A percentile compares a stretch with the other conserved stretches of the same genome.
Evolutionary conservation across 1,140 invertebrate genomes (phyloP).

Genomic region (Drosophila ohnishii): DNA sequence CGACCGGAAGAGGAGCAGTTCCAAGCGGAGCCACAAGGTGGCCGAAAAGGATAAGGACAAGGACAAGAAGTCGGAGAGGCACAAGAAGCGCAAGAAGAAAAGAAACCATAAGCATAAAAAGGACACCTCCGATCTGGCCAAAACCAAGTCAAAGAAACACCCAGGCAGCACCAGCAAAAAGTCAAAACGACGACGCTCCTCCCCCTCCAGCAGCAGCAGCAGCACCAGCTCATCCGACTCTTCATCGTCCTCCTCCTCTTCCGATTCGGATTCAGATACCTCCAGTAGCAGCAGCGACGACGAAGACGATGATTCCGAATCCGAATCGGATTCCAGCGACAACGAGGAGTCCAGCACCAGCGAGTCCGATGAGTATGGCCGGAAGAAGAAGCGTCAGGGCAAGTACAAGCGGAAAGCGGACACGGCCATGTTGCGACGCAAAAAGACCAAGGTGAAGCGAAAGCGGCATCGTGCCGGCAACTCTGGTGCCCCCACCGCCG

Average conservation of each 20-base stretch:
- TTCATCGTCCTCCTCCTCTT: slow-evolving; percentile 30
- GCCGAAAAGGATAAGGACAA: slow-evolving; percentile 35
- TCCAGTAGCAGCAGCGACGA: slow-evolving; percentile 19
- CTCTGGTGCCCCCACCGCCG: slow-evolving; percentile 44
- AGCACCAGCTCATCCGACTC: slow-evolving; percentile 5
- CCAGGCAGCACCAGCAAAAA: slow-evolving; percentile 54
- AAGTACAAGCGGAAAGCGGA: slow-evolving; percentile 81
- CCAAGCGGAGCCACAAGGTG: slow-evolving; percentile 31
- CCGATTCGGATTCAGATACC: slow-evolving; percentile 37
- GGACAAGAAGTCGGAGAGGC: slow-evolving; percentile 55
- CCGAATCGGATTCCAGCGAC: slow-evolving; percentile 77
- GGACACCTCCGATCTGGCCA: slow-evolving; percentile 25
- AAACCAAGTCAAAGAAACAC: slow-evolving; percentile 41
- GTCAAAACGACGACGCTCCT: slow-evolving; percentile 60
- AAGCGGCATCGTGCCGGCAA: slow-evolving; percentile 62
- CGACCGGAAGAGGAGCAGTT: slow-evolving; percentile 30
- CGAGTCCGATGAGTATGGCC: slow-evolving; percentile 77
- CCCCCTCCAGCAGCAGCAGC: slow-evolving; percentile 39
- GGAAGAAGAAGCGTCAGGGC: slow-evolving; percentile 76
- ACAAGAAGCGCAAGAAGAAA: slow-evolving; percentile 70
- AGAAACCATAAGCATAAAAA: slow-evolving; percentile 61
- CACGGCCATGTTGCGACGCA: slow-evolving; percentile 62
- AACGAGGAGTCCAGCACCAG: slow-evolving; percentile 79
- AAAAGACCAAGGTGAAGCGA: slow-evolving; percentile 77
- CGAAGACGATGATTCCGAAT: slow-evolving; percentile 25